phyloP scores from a whole-genome alignment of 2,113 vertebrate genomes.

The Pituophis catenifer region DNA sequence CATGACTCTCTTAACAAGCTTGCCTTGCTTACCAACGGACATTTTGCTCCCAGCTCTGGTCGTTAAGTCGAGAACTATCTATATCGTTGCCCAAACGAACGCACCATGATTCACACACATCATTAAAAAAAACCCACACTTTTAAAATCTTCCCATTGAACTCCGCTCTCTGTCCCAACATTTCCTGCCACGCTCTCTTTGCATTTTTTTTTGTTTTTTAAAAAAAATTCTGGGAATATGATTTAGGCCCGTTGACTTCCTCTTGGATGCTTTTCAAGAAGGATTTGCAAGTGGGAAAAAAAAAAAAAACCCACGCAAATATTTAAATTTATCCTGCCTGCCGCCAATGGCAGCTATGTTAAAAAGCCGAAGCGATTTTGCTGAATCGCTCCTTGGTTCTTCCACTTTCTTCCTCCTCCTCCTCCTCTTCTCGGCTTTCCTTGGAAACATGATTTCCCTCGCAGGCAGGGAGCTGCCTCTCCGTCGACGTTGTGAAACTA shows the following conservation, averaged over 20 bases:
- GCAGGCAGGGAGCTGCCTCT: background rate
- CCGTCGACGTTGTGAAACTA: background rate
- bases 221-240: background rate
- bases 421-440: too few species aligned
- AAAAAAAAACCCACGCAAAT: background rate
- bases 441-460: background rate
- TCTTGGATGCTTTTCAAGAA: background rate
- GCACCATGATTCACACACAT: too few species aligned
- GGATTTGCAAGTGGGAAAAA: too few species aligned
- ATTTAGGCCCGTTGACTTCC: background rate
- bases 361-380: background rate
- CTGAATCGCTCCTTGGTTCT: background rate
- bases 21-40: too few species aligned
- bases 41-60: too few species aligned
- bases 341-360: background rate
- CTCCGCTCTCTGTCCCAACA: accelerated
- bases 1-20: too few species aligned
- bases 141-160: too few species aligned
- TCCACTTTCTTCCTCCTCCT: background rate
- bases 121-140: too few species aligned
- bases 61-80: too few species aligned
- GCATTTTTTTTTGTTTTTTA: too few species aligned
- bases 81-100: too few species aligned
- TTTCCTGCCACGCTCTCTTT: background rate
- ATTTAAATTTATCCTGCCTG: background rate